These are phyloP conservation scores for Cyrtodaria siliqua DNA, from an alignment of 2,888 invertebrate species.

Conservation along the genomic window DNA sequence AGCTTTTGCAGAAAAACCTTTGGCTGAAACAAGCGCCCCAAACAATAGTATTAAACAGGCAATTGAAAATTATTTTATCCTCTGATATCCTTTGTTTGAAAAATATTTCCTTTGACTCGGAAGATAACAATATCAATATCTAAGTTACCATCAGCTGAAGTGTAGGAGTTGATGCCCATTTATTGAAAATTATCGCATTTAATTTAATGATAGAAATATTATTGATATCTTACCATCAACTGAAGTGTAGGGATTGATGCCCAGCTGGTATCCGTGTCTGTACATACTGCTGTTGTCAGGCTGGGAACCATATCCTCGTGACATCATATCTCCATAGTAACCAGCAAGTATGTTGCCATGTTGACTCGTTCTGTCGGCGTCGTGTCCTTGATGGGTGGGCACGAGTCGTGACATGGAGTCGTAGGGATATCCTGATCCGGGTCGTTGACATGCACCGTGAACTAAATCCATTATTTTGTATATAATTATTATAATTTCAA, in stretches of 20 bases:
- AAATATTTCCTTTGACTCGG: no score
- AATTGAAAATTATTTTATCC: no score
- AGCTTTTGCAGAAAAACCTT: no score
- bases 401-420: constrained; percentile 10
- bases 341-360: neutral
- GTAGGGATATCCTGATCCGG: constrained; percentile 2
- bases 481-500: neutral
- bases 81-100: no score
- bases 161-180: no score
- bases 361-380: constrained; percentile 1
- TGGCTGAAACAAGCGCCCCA: no score
- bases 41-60: no score
- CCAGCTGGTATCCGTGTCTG: constrained; percentile 22
- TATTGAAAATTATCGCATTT: no score
- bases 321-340: constrained; percentile 16
- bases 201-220: no score
- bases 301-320: constrained; percentile 32
- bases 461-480: constrained; percentile 37
- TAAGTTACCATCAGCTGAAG: no score
- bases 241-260: constrained; percentile 12
- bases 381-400: constrained; percentile 7
- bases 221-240: constrained; percentile 11
- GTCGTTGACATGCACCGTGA: constrained; percentile 26
- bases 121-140: no score
- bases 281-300: constrained; percentile 16